Base-by-base conservation (phyloP, 1,140 invertebrate genomes). In the Leucophenga varia region DNA sequence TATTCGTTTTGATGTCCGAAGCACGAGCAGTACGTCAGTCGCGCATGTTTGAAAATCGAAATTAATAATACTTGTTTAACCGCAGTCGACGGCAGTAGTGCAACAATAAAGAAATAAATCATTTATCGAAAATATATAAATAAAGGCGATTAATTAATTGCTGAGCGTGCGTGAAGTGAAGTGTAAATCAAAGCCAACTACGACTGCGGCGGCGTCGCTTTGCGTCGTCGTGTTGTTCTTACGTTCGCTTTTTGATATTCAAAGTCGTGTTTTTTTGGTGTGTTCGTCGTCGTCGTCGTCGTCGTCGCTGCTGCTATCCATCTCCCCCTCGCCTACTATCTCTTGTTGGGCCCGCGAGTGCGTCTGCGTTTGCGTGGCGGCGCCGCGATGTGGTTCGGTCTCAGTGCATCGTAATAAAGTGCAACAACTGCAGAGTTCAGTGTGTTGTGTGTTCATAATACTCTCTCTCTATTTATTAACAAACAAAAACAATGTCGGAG, bases 401-500 rank as follows among this genome's bases (percentile, higher is more conserved):
- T n/a, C n/a, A n/a, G n/a, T n/a, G n/a, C n/a, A n/a, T n/a, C n/a
- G n/a, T n/a, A n/a, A n/a, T 40, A 42, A 52, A 47, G 48, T 52
- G 31, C 44, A 25, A 32, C 20, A 32, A 25, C 39, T 28, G 32
- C 48, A 43, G 43, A 47, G 31, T 51, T 22, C 44, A 35, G 14
- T 47, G 22, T n/a, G 22, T 14, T 17, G 36, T 41, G 45, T 44
- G 28, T 49, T 43, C 37, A n/a, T n/a, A n/a, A n/a, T n/a, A n/a
- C n/a, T n/a, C n/a, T n/a, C n/a, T n/a, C n/a, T n/a, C n/a, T 38
- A 34, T n/a, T 9, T 14, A 34, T 5, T 4, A 48, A 55, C 43
- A 52, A 39, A 25, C 9, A 16, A 21, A 40, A 34, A 57, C 47
- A 57, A 59, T 57, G 57, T 58, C 61, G 18, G 61, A 65, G 55